A percentile compares a stretch with the other conserved stretches of the same genome.
Evolutionary conservation across 2,797 vertebrate genomes (phyloP).

Genomic region (Mormyrus proboscirostris): DNA sequence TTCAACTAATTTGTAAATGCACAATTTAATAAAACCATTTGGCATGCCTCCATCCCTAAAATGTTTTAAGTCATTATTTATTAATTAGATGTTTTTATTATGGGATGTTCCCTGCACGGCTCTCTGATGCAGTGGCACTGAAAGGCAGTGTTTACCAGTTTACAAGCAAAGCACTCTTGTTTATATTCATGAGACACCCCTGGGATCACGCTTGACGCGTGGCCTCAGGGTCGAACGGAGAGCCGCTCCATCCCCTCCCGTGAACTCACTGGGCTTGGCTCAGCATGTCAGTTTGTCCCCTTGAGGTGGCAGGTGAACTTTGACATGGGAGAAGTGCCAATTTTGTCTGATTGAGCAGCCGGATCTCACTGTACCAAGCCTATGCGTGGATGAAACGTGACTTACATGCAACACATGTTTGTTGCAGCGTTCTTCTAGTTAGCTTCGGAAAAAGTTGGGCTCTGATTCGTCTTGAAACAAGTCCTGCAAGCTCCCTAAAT

Average conservation of each 20-base stretch:
- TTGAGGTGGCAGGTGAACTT: conserved; percentile 49
- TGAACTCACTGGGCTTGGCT: conserved; percentile 33
- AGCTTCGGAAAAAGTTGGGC: not conserved
- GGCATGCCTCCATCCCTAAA: not conserved
- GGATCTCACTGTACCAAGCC: conserved; percentile 5
- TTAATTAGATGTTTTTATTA: not conserved
- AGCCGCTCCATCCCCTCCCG: not conserved
- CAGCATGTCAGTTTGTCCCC: conserved; percentile 42
- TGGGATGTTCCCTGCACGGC: not conserved
- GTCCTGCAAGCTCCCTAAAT: conserved; percentile 22
- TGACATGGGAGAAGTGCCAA: conserved; percentile 36
- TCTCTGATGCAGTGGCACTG: not conserved
- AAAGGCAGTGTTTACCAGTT: not conserved
- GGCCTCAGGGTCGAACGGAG: not conserved
- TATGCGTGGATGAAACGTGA: not conserved
- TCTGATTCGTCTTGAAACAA: not conserved
- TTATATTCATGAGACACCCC: not conserved
- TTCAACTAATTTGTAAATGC: conserved; percentile 6
- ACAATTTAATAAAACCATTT: conserved; percentile 11
- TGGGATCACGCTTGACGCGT: not conserved
- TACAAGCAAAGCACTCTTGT: not conserved
- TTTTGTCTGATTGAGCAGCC: not conserved
- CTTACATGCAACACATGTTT: not conserved
- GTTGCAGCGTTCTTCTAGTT: not conserved
- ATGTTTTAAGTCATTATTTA: not conserved